Evolutionary conservation across 2,113 vertebrate genomes (phyloP).

Genomic region (Paradoxurus hermaphroditus): DNA sequence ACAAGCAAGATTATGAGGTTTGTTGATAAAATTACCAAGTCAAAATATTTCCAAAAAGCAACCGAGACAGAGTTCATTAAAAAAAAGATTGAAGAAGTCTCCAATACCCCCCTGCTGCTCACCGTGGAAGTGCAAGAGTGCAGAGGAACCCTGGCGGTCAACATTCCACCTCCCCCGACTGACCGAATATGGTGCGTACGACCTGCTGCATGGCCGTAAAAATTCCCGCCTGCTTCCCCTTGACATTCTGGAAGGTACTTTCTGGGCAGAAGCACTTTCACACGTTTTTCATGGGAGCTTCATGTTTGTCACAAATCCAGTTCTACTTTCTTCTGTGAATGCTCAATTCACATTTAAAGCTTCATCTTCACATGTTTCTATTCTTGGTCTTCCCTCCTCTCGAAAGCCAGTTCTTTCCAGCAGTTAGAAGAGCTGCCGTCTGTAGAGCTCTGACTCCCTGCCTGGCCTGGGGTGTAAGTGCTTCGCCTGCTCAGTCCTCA

Average conservation of each 20-base stretch:
- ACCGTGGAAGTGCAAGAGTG: constrained; percentile 99
- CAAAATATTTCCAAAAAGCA: constrained; percentile 99
- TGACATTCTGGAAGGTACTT: background rate
- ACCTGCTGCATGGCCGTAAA: background rate
- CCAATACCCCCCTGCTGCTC: constrained; percentile 96
- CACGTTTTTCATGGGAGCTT: background rate
- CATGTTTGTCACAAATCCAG: background rate
- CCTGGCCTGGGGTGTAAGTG: background rate
- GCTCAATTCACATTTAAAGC: background rate
- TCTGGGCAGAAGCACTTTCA: background rate
- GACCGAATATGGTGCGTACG: constrained; percentile 95
- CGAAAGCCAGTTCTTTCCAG: background rate
- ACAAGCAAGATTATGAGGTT: constrained; percentile 99
- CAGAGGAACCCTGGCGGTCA: constrained; percentile 93
- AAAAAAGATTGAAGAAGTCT: constrained; percentile 99
- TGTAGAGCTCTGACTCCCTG: background rate
- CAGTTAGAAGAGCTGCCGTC: background rate
- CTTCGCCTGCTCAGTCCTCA: background rate
- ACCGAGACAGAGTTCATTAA: constrained; percentile 99
- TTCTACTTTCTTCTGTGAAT: background rate
- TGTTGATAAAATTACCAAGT: constrained; percentile 99
- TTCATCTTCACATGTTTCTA: background rate
- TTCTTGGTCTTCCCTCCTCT: background rate
- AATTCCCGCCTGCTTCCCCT: background rate
- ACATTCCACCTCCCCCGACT: constrained; percentile 97